phyloP scores from a whole-genome alignment of 1,140 invertebrate genomes.

The Caerostris extrusa region DNA sequence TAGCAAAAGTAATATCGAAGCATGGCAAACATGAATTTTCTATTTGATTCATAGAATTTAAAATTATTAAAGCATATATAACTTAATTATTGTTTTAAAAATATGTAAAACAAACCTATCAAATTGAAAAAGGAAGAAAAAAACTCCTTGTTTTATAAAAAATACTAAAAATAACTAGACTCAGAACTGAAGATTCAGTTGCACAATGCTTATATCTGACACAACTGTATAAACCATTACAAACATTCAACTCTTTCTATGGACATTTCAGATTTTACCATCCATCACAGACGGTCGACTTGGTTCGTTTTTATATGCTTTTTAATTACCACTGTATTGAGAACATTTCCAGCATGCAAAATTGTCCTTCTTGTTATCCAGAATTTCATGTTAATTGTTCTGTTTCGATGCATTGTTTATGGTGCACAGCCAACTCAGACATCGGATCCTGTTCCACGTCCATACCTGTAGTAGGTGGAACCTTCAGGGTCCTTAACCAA shows the following conservation, averaged over 20 bases:
- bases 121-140: no score
- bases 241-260: not conserved
- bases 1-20: no score
- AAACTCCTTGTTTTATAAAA: not conserved
- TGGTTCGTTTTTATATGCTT: not conserved
- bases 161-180: not conserved
- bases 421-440: slow-evolving; percentile 28
- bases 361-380: not conserved
- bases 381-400: not conserved
- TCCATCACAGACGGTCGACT: not conserved
- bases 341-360: not conserved
- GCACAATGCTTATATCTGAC: not conserved
- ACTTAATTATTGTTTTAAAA: no score
- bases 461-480: slow-evolving; percentile 73
- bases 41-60: no score
- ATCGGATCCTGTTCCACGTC: slow-evolving; percentile 69
- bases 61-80: no score
- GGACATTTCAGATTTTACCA: not conserved
- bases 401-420: slow-evolving; percentile 6
- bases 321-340: no score
- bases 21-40: no score
- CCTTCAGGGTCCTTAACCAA: slow-evolving; percentile 73
- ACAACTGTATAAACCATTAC: not conserved
- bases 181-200: not conserved
- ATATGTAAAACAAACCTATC: no score